Evolutionary conservation across 2,888 invertebrate species (phyloP).

Genomic region (Mythimna ferrago): DNA sequence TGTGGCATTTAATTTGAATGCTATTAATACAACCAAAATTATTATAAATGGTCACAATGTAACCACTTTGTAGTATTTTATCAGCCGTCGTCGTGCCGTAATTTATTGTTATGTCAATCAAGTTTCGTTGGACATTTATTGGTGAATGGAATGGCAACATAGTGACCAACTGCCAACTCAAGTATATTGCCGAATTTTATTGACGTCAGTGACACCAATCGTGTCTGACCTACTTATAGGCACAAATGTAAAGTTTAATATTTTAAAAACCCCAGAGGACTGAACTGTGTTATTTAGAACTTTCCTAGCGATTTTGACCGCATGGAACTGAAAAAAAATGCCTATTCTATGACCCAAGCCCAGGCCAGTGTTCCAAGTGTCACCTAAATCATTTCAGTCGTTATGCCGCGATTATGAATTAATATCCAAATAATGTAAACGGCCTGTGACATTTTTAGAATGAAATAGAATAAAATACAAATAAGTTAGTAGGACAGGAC

Average conservation of each 20-base stretch:
- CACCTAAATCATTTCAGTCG: no score
- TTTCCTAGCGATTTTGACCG: not conserved
- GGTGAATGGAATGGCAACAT: constrained; percentile 12
- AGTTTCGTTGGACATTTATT: constrained; percentile 33
- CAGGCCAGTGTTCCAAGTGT: no score
- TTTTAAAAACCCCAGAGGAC: not conserved
- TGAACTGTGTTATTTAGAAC: not conserved
- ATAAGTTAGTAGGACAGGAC: not conserved
- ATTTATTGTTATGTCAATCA: constrained; percentile 33
- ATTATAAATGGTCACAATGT: not conserved
- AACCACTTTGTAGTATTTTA: not conserved
- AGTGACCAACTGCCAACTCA: constrained; percentile 30
- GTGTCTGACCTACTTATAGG: not conserved
- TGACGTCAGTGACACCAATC: constrained; percentile 14
- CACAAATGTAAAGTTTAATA: not conserved
- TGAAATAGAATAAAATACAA: not conserved
- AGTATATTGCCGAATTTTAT: constrained; percentile 1
- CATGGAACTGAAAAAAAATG: not conserved
- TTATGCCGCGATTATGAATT: no score
- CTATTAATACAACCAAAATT: not conserved
- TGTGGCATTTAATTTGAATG: not conserved
- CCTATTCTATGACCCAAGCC: no score
- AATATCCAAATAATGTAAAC: no score
- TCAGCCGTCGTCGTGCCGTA: not conserved
- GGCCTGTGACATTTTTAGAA: no score